Conservation (phyloP, 2,888 invertebrate genomes). For the Dynastes grantii region DNA sequence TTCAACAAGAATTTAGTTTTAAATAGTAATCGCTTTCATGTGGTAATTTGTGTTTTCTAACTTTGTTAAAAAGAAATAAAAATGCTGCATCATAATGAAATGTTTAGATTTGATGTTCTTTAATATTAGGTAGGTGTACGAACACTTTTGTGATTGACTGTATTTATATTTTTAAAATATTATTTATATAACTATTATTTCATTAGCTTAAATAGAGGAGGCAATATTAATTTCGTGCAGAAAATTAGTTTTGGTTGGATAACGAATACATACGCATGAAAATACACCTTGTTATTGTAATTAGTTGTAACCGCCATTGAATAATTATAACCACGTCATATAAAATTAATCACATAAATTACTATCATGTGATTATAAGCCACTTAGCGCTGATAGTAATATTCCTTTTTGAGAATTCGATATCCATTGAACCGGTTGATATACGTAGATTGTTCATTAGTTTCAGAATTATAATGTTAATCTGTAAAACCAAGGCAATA, state of each 20-base stretch:
- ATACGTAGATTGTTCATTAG: not conserved
- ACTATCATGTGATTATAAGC: constrained; percentile 12
- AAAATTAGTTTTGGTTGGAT: not conserved
- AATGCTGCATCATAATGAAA: too few species aligned
- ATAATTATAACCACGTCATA: not conserved
- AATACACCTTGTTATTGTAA: not conserved
- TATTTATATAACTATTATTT: too few species aligned
- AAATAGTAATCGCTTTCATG: too few species aligned
- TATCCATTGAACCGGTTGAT: constrained; percentile 10
- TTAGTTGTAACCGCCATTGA: not conserved
- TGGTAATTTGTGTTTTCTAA: too few species aligned
- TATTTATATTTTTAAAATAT: too few species aligned
- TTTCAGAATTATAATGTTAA: constrained; percentile 5
- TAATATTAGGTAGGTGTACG: too few species aligned
- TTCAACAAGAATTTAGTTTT: too few species aligned
- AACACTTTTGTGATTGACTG: too few species aligned
- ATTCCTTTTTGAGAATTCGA: not conserved
- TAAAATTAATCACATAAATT: constrained; percentile 11
- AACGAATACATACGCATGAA: constrained; percentile 1
- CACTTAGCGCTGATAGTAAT: not conserved
- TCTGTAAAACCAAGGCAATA: constrained; percentile 12
- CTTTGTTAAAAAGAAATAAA: too few species aligned
- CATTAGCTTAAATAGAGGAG: too few species aligned
- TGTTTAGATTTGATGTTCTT: too few species aligned
- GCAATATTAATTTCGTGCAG: not conserved